Conservation (phyloP, 2,113 vertebrate species). For the Brachyistius frenatus region DNA sequence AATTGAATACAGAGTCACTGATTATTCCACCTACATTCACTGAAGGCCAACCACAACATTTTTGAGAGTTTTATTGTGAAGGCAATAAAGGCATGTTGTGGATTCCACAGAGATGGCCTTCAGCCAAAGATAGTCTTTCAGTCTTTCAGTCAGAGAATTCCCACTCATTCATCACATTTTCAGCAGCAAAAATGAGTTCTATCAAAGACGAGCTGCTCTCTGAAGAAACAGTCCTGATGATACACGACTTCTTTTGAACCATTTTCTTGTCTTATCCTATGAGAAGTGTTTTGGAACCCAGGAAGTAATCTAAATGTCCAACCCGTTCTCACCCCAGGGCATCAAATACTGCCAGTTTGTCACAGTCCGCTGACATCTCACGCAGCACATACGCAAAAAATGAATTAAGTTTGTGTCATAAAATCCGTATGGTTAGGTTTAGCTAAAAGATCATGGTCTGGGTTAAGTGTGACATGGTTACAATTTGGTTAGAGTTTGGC, state of each 20-base stretch:
- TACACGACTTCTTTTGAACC: slow-evolving; percentile 1
- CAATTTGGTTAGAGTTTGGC: too few relatives aligned
- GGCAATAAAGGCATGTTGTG: neutral
- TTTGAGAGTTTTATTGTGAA: neutral
- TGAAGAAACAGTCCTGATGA: neutral
- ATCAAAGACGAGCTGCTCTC: slow-evolving; percentile 9
- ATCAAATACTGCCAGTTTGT: too few relatives aligned
- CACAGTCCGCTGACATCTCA: too few relatives aligned
- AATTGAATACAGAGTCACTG: neutral
- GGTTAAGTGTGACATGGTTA: too few relatives aligned
- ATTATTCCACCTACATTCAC: neutral
- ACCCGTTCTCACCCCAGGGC: too few relatives aligned
- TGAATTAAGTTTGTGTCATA: too few relatives aligned
- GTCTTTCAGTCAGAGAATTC: neutral
- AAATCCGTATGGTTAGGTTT: too few relatives aligned
- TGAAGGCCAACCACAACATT: neutral
- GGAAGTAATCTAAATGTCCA: neutral
- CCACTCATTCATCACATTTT: slow-evolving; percentile 30
- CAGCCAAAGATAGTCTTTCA: slow-evolving; percentile 3
- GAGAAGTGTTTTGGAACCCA: neutral
- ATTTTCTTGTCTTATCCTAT: neutral
- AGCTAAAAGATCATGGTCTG: too few relatives aligned
- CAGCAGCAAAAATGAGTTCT: slow-evolving; percentile 4
- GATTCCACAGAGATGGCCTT: slow-evolving; percentile 20
- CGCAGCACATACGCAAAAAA: too few relatives aligned